phyloP scores from a whole-genome alignment of 2,888 invertebrate genomes.

The Netelia virgata region DNA sequence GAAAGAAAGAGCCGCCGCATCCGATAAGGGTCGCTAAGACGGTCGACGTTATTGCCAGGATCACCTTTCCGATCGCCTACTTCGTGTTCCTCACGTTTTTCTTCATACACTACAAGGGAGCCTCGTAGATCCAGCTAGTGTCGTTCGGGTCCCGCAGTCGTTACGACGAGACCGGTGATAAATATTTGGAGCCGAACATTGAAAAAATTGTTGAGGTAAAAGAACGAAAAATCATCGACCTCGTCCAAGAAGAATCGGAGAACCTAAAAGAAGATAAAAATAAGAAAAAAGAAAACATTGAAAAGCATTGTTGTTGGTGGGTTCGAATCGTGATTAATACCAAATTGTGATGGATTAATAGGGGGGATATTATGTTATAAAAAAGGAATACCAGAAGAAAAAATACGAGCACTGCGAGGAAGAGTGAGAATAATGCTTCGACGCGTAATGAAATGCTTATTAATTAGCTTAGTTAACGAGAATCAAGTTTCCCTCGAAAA shows the following conservation, averaged over 20 bases:
- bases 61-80: constrained; percentile 97
- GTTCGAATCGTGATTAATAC: background rate
- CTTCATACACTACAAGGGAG: constrained; percentile 97
- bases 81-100: constrained; percentile 97
- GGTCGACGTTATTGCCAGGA: constrained; percentile 96
- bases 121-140: constrained; percentile 86
- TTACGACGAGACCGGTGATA: background rate
- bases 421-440: constrained; percentile 59
- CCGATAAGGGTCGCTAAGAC: constrained; percentile 97
- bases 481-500: constrained; percentile 50
- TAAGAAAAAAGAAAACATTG: background rate
- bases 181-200: background rate
- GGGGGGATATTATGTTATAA: constrained; percentile 4
- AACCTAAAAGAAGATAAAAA: background rate
- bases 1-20: constrained; percentile 96
- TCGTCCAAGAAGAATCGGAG: background rate
- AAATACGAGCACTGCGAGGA: constrained; percentile 15
- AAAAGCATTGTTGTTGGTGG: background rate
- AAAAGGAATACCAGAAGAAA: constrained; percentile 2
- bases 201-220: background rate
- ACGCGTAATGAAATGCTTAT: constrained; percentile 62
- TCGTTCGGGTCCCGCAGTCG: constrained; percentile 12
- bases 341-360: background rate
- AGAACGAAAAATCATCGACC: background rate
- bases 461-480: constrained; percentile 46